Percentiles rank a stretch among this genome's conserved stretches.
Conservation (phyloP, 2,113 vertebrate species). For the Falcunculus frontatus region DNA sequence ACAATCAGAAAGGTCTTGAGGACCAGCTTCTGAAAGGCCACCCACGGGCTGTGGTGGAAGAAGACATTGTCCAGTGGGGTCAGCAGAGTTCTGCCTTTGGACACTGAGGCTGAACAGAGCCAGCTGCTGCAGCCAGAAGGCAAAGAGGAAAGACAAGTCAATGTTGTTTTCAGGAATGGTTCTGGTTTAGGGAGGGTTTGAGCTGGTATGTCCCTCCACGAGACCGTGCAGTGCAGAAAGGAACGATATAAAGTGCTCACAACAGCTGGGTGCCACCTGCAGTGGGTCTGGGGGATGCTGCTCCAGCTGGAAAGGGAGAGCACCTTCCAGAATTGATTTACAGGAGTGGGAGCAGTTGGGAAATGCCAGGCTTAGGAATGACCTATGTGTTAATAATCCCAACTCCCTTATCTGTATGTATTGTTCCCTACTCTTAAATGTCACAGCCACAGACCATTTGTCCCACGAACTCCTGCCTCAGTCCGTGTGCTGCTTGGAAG, state of each 20-base stretch:
- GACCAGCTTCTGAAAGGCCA: not conserved
- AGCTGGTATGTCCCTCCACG: accelerated
- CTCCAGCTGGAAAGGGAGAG: not conserved
- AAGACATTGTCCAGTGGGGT: not conserved
- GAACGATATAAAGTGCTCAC: not conserved
- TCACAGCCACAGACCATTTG: not conserved
- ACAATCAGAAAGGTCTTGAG: not conserved
- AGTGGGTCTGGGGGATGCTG: not conserved
- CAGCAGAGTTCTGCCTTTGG: not conserved
- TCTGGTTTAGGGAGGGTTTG: not conserved
- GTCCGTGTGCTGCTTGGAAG: not conserved
- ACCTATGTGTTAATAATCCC: not conserved
- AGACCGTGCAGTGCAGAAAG: not conserved
- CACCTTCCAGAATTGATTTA: not conserved
- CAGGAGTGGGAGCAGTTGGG: not conserved
- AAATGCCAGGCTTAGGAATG: not conserved
- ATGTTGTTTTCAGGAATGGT: not conserved
- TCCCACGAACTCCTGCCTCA: not conserved
- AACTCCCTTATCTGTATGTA: not conserved
- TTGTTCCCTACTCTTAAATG: not conserved
- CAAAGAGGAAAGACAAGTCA: not conserved
- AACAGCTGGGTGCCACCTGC: not conserved
- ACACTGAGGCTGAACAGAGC: not conserved
- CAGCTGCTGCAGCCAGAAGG: not conserved
- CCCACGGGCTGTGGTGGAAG: not conserved